Evolutionary conservation across 2,113 vertebrate species (phyloP), one percentile per base, ranked within the genome.

Genomic region (Cynopterus brachyotis): DNA sequence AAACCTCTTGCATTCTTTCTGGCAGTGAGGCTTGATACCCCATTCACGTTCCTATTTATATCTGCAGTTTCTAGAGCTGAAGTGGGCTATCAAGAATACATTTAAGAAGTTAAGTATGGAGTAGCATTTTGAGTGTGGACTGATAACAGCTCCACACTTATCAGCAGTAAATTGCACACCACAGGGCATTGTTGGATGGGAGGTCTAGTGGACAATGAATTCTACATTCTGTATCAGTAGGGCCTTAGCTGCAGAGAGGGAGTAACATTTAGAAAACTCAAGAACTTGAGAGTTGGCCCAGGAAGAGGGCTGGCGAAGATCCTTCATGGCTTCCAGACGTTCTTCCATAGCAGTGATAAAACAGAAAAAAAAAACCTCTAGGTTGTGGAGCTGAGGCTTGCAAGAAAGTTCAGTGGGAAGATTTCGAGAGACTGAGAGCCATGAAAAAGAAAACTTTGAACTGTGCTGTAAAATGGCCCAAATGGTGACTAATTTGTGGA

Each of bases 101-200:
- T 96, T 97, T 97, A 75, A 94, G 95, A 60, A 94, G 59, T n/a
- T n/a, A 88, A 95, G 91, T 59, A 81, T 78, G 72, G 91, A 93
- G 91, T 73, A 85, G 94, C 78, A 86, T 94, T 94, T 88, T 93
- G 96, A 98, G 94, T 91, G 72, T 78, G 81, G 91, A 66, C 85
- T 91, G 94, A 95, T 97, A 96, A 96, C 81, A n/a, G 83, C 24
- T n/a, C n/a, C 82, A 92, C 69, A 94, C 86, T 94, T 96, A 86
- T 60, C 85, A 76, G 80, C 87, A 80, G 55, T 83, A 89, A 97
- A 96, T 90, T 95, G 80, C 87, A 73, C 37, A 55, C 83, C 92
- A 26, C 69, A 70, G 73, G 79, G 94, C 62, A 86, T 78, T 42
- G 37, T 55, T 92, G 87, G 92, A 89, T 87, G 73, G 82, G 92